Base-by-base conservation (phyloP, 2,113 vertebrate genomes). In the Sitta europaea region DNA sequence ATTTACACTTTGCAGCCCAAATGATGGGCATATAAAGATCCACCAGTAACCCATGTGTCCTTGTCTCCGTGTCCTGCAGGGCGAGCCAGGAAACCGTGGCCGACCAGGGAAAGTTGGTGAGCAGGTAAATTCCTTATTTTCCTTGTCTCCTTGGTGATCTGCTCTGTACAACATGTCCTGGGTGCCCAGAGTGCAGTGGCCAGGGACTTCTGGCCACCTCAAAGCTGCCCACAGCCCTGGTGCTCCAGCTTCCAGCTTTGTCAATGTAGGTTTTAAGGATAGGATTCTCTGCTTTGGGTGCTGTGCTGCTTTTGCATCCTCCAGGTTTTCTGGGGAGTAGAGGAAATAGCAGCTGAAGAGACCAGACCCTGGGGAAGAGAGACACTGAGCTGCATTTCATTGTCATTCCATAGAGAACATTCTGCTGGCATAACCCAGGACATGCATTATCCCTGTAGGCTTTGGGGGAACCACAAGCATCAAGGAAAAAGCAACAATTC, bases 81-180 rank as follows among this genome's bases (percentile, higher is more conserved):
- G 99, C 36, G 99, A 99, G 83, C 96, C 98, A 23, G 99, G 99
- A 38, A 90, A 98, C 92, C 88, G 97, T 27, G 99, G 99, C 67
- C 98, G 97, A 31, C 98, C 98, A 10, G 99, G 99, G 53, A 95
- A 98, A 43, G 96, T 99, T 97, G 99, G 99, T 67, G 99, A 99
- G 90, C 98, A 98, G 98, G 99, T 99, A 97, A 98, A 86, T 24
- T 33, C 55, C 27, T 75, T 42, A 11, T 85, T 96, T 93, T 57
- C 63, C 48, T 67, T 81, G 10, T 87, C 45, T 62, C 14, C 38
- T 79, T 50, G n/a, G 35, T 6, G 10, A 16, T 68, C 35, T 81
- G 19, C 43, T 42, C 8, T 29, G 47, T 45, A 29, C 20, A 53
- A 2, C 2, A 0, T 47, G 40, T 63, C 28, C 57, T 57, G 31